Base-by-base conservation (phyloP, 2,797 vertebrate species). In the Parambassis ranga region DNA sequence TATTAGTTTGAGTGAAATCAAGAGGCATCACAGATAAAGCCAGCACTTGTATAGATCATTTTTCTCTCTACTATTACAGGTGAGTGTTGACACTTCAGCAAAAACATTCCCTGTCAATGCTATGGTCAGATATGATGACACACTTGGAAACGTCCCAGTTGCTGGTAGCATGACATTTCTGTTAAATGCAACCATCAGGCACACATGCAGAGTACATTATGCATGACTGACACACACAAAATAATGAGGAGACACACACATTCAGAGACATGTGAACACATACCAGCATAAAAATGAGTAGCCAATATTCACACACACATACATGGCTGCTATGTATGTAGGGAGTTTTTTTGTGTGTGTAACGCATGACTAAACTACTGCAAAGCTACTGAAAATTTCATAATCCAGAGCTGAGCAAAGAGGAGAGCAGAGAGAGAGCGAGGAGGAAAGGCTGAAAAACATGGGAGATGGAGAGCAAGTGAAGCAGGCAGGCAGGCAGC, bases 311-410 rank as follows among this genome's bases (percentile, higher is more conserved):
- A 62, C 46, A 58, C 77, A 65, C 33, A 39, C 32, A 50, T 3
- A 48, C 48, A 70, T 32, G 8, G 42, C 66, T 20, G 55, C 47
- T 56, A 26, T 75, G 52, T 77, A 85, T 77, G 70, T 67, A 62
- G 39, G 18, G 61, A 75, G 71, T 65, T 51, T 78, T 71, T 73
- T 77, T 71, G 77, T 79, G 64, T 70, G 61, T 48, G 19, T 81
- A 87, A 90, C 59, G 80, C 87, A 89, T 90, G 87, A 92, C 82
- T 87, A 85, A 83, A 87, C 73, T 86, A 79, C 89, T 88, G 87
- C 88, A 91, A 89, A 91, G 86, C 91, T 93, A 88, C 89, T 93
- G 89, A 91, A 93, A 91, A 89, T 92, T 87, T 93, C 75, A 93
- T 92, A 88, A 89, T 89, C 59, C 71, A 73, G 82, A 80, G 81